phyloP scores from a whole-genome alignment of 2,797 vertebrate species.

The Cottoperca gobio region DNA sequence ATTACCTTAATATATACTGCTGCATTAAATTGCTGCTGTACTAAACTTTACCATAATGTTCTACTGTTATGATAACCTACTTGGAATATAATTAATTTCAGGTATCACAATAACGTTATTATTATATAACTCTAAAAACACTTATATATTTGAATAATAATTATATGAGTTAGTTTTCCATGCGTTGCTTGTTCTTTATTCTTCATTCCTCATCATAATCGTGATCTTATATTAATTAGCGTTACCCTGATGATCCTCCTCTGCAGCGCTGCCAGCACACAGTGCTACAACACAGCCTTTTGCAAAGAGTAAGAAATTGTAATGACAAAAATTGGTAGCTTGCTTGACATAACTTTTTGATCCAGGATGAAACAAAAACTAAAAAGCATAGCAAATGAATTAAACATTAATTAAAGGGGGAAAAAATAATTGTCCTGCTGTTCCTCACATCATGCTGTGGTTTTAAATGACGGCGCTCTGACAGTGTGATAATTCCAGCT shows the following conservation, averaged over 20 bases:
- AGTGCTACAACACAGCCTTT: neutral
- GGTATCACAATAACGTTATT: too few species aligned
- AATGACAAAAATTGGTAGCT: neutral
- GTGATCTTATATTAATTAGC: neutral
- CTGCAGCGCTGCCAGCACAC: neutral
- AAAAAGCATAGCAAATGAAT: conserved; percentile 29
- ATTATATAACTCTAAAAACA: too few species aligned
- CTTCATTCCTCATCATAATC: neutral
- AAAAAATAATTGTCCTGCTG: conserved; percentile 22
- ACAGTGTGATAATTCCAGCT: conserved; percentile 56
- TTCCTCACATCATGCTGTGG: conserved; percentile 36
- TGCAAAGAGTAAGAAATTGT: neutral
- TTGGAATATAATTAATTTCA: too few species aligned
- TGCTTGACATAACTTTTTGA: conserved; percentile 16
- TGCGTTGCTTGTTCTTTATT: neutral
- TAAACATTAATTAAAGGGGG: conserved; percentile 55
- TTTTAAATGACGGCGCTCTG: conserved; percentile 54
- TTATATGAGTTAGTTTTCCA: too few species aligned
- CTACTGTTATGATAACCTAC: too few species aligned
- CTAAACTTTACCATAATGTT: too few species aligned
- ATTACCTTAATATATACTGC: too few species aligned
- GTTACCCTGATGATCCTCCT: neutral
- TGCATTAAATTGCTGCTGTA: too few species aligned
- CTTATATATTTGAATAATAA: too few species aligned
- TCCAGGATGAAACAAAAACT: conserved; percentile 6